Conservation (phyloP, 2,797 vertebrate species). For the Nyctibius grandis region DNA sequence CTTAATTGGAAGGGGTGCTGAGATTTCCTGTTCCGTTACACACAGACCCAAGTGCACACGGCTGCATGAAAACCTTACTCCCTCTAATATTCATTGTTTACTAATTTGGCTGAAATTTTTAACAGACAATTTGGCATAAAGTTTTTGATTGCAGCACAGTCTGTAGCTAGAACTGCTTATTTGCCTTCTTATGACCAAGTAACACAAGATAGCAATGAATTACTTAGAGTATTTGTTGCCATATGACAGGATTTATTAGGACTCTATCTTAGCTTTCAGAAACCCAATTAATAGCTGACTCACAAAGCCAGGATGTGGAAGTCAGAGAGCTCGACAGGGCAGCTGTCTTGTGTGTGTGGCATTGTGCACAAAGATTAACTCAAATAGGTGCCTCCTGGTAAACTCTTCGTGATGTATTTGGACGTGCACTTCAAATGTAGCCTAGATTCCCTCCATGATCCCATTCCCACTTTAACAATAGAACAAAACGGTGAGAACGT, state of each 20-base stretch:
- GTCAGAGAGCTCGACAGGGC: background rate
- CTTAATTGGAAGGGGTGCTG: conserved; percentile 31
- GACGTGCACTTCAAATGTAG: background rate
- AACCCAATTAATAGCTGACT: background rate
- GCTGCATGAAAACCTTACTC: conserved; percentile 30
- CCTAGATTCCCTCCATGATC: background rate
- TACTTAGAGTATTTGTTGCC: background rate
- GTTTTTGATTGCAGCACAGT: background rate
- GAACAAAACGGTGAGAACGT: background rate
- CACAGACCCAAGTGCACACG: background rate
- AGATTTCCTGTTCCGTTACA: conserved; percentile 56
- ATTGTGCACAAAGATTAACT: background rate
- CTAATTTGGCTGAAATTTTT: conserved; percentile 47
- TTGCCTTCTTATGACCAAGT: background rate
- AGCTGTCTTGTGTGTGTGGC: background rate
- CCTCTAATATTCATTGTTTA: conserved; percentile 13
- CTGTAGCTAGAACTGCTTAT: background rate
- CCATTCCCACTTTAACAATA: background rate
- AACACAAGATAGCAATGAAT: background rate
- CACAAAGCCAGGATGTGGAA: background rate
- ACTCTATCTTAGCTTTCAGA: background rate
- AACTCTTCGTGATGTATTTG: background rate
- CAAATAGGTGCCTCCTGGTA: background rate
- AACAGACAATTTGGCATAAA: conserved; percentile 13
- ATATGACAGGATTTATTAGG: background rate